Evolutionary conservation across 2,888 invertebrate species (phyloP).

Genomic region (Dioctria linearis): DNA sequence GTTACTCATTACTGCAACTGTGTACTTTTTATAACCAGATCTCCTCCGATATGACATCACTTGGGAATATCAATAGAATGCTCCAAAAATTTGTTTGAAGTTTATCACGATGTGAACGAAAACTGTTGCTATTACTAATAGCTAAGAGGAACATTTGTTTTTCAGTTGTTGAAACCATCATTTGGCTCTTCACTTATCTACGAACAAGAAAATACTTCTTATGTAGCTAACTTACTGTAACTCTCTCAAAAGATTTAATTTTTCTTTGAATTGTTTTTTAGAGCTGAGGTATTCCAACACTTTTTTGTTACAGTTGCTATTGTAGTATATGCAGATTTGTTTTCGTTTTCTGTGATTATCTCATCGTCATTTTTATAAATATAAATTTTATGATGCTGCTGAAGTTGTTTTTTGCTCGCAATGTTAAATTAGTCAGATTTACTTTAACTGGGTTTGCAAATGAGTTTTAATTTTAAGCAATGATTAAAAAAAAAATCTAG

Average conservation of each 20-base stretch:
- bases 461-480: too few relatives aligned
- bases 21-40: too few relatives aligned
- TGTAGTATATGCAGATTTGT: background rate
- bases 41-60: conserved; percentile 3
- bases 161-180: background rate
- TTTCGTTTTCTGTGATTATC: background rate
- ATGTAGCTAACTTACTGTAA: background rate
- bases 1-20: background rate
- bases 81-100: background rate
- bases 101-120: background rate
- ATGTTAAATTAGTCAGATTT: too few relatives aligned
- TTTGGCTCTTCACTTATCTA: background rate
- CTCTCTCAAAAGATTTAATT: background rate
- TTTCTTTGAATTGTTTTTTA: background rate
- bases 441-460: too few relatives aligned
- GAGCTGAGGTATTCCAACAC: background rate
- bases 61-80: background rate
- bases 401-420: too few relatives aligned
- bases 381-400: too few relatives aligned
- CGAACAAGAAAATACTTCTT: background rate
- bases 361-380: background rate
- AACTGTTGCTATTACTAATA: background rate
- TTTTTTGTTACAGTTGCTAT: background rate
- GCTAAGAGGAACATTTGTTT: background rate
- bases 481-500: too few relatives aligned